These are phyloP conservation scores for Hycleus phaleratus DNA, from an alignment of 1,140 invertebrate species.

Conservation along the genomic window DNA sequence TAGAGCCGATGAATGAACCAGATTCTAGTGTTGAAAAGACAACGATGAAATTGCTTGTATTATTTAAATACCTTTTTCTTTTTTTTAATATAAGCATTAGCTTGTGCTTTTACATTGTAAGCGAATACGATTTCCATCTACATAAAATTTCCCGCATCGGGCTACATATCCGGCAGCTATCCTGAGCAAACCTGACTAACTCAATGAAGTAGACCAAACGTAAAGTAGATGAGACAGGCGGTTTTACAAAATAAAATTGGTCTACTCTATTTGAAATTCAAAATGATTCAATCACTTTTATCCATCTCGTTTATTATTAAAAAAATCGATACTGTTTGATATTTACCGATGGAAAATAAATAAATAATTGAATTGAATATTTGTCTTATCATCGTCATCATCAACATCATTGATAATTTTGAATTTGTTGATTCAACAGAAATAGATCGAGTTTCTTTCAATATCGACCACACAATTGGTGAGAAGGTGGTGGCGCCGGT, in stretches of 20 bases:
- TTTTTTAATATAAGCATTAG: conserved; percentile 7
- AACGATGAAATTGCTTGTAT: too few relatives aligned
- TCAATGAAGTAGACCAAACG: conserved; percentile 36
- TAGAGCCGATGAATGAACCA: neutral
- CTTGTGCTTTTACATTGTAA: conserved; percentile 1
- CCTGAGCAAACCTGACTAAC: conserved; percentile 28
- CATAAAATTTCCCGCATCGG: conserved; percentile 25
- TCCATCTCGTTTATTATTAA: conserved; percentile 18
- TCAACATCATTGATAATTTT: neutral
- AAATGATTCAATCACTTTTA: conserved; percentile 31
- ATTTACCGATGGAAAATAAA: neutral
- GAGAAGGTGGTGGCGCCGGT: neutral
- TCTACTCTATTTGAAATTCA: conserved; percentile 35
- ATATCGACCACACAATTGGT: too few relatives aligned
- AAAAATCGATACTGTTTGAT: conserved; percentile 1
- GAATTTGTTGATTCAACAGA: neutral
- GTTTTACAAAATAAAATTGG: conserved; percentile 31
- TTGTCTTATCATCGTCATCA: neutral
- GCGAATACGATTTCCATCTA: conserved; percentile 18
- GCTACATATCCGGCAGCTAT: conserved; percentile 33
- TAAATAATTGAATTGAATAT: neutral
- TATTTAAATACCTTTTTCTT: neutral
- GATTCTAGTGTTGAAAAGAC: too few relatives aligned
- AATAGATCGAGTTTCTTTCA: neutral
- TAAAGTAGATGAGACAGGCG: conserved; percentile 36